Conservation (phyloP, 2,888 invertebrate genomes). For the Anaspis maculata region DNA sequence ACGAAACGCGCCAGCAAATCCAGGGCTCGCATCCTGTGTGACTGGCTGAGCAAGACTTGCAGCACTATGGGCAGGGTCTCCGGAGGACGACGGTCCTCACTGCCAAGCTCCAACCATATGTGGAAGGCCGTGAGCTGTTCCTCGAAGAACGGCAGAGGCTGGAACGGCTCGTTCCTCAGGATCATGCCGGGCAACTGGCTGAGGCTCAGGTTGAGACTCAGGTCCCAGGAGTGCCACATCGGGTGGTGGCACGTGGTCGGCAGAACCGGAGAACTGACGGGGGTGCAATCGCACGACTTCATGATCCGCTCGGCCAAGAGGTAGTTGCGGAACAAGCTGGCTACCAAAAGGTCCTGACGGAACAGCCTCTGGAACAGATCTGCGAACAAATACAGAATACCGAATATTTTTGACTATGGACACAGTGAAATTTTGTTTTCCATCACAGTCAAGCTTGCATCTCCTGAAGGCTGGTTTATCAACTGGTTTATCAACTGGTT, state of each 20-base stretch:
- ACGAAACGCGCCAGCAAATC: conserved; percentile 90
- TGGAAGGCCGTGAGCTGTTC: conserved; percentile 97
- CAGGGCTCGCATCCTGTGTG: conserved; percentile 89
- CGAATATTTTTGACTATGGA: too few species aligned
- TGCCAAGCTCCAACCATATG: conserved; percentile 81
- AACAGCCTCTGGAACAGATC: conserved; percentile 95
- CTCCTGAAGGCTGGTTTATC: too few species aligned
- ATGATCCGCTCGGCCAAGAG: conserved; percentile 93
- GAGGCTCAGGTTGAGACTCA: conserved; percentile 89
- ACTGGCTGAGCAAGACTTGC: conserved; percentile 69
- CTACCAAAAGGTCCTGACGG: conserved; percentile 95
- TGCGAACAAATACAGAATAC: too few species aligned
- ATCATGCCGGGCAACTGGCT: conserved; percentile 78
- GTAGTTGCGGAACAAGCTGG: conserved; percentile 95
- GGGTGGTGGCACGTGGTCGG: conserved; percentile 86
- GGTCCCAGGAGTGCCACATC: conserved; percentile 98
- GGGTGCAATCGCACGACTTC: conserved; percentile 93
- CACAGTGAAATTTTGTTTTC: too few species aligned
- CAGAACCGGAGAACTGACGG: conserved; percentile 85
- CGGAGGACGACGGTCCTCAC: conserved; percentile 74
- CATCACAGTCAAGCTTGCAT: too few species aligned
- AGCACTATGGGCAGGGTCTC: conserved; percentile 96
- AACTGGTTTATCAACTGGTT: too few species aligned
- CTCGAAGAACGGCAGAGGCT: conserved; percentile 88
- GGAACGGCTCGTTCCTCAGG: conserved; percentile 52